phyloP scores from a whole-genome alignment of 2,113 vertebrate genomes.

The Lophura nycthemera region DNA sequence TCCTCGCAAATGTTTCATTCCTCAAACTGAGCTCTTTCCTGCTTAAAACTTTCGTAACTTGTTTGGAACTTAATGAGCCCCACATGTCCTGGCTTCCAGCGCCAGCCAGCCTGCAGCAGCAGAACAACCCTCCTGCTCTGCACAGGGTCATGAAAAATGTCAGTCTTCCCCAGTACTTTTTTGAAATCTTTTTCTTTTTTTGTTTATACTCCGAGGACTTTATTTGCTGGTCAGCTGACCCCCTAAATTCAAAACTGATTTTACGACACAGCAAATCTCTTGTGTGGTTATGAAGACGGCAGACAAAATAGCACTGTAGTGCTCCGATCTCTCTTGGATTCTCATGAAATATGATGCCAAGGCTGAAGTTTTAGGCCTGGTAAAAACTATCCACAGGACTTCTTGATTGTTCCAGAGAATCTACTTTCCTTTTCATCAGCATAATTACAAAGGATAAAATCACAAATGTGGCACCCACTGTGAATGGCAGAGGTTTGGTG shows the following conservation, averaged over 20 bases:
- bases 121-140: neutral
- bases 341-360: neutral
- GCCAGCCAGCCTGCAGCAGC: neutral
- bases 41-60: neutral
- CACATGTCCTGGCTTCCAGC: neutral
- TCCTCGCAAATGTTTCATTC: neutral
- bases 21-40: neutral
- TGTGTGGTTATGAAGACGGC: neutral
- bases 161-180: neutral
- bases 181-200: neutral
- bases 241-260: neutral
- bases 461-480: neutral
- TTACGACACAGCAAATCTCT: neutral
- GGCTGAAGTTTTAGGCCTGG: neutral
- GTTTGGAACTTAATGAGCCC: neutral
- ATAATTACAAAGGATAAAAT: neutral
- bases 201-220: neutral
- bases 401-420: neutral
- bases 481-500: neutral
- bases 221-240: neutral
- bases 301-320: neutral
- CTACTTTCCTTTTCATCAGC: neutral
- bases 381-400: neutral
- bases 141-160: neutral
- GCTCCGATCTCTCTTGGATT: neutral